Evolutionary conservation across 2,888 invertebrate species (phyloP), one percentile per base, ranked within the genome.

Genomic region (Pollenia amentaria): DNA sequence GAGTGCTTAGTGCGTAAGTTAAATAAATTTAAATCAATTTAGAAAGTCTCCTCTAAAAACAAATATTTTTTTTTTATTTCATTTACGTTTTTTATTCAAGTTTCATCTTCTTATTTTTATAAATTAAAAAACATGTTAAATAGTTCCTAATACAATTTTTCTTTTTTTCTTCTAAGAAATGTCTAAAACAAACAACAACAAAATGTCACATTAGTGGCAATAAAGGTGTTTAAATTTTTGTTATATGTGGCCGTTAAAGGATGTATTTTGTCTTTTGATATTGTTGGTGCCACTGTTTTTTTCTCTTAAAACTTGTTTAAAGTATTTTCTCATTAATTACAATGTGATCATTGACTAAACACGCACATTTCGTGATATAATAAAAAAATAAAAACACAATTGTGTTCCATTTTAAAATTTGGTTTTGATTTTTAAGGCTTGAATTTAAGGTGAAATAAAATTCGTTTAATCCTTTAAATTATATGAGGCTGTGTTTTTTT

Each of bases 21-120:
- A 87, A 84, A 80, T 84, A 80, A 84, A 84, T 84, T 84, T 77
- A 80, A 81, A 81, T 80, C 80, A 77, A 84, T 80, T 84, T 84
- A 80, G 82, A 73, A 84, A 84, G 79, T 76, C 29, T 53, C 21
- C 70, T 65, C 3, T n/a, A 3, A 53, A 46, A n/a, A 38, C 38
- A 53, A 40, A 38, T 38, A 38, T 8, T 16, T 62, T 16, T 62
- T 16, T 83, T 64, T 51, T 42, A 8, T 10, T 64, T 44, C 29
- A 77, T 46, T 64, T 42, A 14, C 14, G 51, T 53, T 53, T 42
- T 29, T 29, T 29, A 29, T 1, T 48, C 18, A 12, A 42, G 55
- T 51, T 29, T 46, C 16, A 65, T 77, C 65, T 64, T 65, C 64
- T 53, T 44, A 55, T 18, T 53, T 79, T 40, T 70, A 75, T 69